These are phyloP conservation scores for Todiramphus saurophagus DNA, from an alignment of 2,113 vertebrate genomes.

Conservation along the genomic window DNA sequence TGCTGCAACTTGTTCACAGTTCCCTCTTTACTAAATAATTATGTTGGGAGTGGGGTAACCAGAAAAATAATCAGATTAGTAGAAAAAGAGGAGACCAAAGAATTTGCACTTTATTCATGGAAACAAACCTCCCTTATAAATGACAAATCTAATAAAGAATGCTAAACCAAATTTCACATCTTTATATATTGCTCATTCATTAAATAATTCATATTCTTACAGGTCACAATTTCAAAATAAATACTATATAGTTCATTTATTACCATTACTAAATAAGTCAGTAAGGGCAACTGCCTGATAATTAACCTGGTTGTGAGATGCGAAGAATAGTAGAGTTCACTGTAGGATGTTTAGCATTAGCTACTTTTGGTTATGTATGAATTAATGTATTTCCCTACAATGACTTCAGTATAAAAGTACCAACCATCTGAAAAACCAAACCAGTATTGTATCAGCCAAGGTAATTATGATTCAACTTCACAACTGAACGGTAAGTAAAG, in stretches of 20 bases:
- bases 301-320: background rate
- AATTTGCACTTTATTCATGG: background rate
- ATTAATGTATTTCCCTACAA: background rate
- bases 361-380: background rate
- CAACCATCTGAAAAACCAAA: background rate
- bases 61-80: background rate
- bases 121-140: background rate
- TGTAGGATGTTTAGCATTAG: background rate
- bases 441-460: background rate
- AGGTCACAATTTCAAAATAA: background rate
- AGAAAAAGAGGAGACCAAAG: background rate
- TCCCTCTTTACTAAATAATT: background rate
- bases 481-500: background rate
- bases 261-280: background rate
- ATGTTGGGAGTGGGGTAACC: background rate
- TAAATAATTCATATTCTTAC: background rate
- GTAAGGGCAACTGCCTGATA: background rate
- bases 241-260: background rate
- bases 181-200: background rate
- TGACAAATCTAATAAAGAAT: background rate
- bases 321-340: background rate
- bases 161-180: background rate
- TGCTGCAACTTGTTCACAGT: background rate
- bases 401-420: background rate
- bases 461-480: background rate